Percentiles rank a stretch among this genome's conserved stretches.
These are phyloP conservation scores for Suricata suricatta DNA, from an alignment of 2,113 vertebrate genomes.

Conservation along the genomic window DNA sequence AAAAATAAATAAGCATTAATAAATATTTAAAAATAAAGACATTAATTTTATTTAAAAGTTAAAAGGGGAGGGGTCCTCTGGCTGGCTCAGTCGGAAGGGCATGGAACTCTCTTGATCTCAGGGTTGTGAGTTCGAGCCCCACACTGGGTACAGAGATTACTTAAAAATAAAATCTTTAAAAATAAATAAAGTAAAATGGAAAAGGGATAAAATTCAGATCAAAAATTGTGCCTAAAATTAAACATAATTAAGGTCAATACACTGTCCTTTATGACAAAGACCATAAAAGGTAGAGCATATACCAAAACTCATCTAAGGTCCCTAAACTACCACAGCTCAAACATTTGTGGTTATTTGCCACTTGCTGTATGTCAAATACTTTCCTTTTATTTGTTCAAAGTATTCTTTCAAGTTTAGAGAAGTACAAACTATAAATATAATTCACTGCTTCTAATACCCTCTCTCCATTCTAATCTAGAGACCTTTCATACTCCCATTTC, in stretches of 20 bases:
- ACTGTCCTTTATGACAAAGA: neutral
- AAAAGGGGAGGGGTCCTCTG: neutral
- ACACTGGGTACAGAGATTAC: neutral
- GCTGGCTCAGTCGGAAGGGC: neutral
- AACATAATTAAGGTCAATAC: neutral
- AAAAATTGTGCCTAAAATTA: neutral
- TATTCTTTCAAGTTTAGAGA: slow-evolving; percentile 63
- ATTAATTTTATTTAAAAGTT: slow-evolving; percentile 8
- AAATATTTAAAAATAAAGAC: neutral
- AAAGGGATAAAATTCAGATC: slow-evolving; percentile 16
- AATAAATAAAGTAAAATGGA: neutral
- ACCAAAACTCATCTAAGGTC: neutral
- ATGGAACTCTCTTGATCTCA: neutral
- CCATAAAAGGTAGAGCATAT: neutral
- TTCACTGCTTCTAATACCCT: slow-evolving; percentile 1
- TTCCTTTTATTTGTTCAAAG: slow-evolving; percentile 42
- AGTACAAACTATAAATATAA: slow-evolving; percentile 45
- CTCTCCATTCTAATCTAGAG: slow-evolving; percentile 15
- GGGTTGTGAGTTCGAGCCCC: neutral
- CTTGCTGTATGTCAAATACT: slow-evolving; percentile 2
- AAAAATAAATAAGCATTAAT: too few relatives aligned
- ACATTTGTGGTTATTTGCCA: slow-evolving; percentile 15
- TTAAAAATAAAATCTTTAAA: neutral
- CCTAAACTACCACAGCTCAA: neutral
- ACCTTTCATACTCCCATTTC: slow-evolving; percentile 19